A percentile compares a stretch with the other conserved stretches of the same genome.
phyloP scores from a whole-genome alignment of 2,888 invertebrate genomes.

The Stenolophus ochropezus region DNA sequence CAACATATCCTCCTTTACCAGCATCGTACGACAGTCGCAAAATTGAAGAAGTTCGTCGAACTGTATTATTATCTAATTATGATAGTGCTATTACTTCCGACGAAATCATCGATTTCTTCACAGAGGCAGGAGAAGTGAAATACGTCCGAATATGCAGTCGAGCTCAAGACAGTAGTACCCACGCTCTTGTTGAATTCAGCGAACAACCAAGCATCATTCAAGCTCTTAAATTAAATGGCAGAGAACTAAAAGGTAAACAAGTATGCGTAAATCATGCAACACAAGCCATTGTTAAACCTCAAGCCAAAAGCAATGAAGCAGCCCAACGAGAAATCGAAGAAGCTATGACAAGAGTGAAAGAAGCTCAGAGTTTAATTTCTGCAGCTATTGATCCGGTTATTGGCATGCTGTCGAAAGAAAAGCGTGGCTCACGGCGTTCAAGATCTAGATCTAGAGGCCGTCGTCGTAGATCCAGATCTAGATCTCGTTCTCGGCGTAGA shows the following conservation, averaged over 20 bases:
- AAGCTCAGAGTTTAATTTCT: conserved; percentile 95
- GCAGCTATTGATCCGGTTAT: conserved; percentile 95
- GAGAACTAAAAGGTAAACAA: conserved; percentile 82
- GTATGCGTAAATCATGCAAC: conserved; percentile 90
- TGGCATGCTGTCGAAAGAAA: conserved; percentile 90
- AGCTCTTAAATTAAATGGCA: conserved; percentile 90
- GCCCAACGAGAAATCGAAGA: conserved; percentile 97
- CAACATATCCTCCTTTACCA: conserved; percentile 93
- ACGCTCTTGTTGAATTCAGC: conserved; percentile 93
- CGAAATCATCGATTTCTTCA: conserved; percentile 92
- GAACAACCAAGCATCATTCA: conserved; percentile 92
- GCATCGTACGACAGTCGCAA: conserved; percentile 90
- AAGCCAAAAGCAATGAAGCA: conserved; percentile 95
- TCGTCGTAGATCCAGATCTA: conserved; percentile 75
- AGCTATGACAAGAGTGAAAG: conserved; percentile 97
- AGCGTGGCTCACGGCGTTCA: conserved; percentile 76
- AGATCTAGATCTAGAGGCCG: conserved; percentile 71
- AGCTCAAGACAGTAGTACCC: conserved; percentile 84
- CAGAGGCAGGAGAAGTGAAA: conserved; percentile 93
- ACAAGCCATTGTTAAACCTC: conserved; percentile 93
- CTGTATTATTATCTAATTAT: conserved; percentile 89
- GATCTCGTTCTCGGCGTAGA: conserved; percentile 79
- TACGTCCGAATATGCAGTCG: conserved; percentile 94
- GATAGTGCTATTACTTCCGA: conserved; percentile 82
- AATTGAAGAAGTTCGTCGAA: conserved; percentile 97